Conservation (phyloP, 2,113 vertebrate genomes). For the Prochilodus magdalenae region DNA sequence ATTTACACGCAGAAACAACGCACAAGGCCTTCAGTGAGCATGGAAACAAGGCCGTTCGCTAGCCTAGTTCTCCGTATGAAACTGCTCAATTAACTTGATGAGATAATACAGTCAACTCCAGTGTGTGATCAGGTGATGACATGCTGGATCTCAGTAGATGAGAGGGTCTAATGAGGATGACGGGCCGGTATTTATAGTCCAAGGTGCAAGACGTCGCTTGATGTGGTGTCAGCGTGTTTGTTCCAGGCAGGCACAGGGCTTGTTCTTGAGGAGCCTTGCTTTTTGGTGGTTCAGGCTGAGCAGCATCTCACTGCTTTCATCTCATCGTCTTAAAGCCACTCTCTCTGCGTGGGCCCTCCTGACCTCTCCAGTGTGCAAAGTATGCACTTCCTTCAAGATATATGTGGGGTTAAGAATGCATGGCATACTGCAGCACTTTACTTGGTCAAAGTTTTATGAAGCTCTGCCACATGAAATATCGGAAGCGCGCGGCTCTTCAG, state of each 20-base stretch:
- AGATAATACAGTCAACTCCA: background rate
- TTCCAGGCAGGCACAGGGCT: background rate
- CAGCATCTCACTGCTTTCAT: background rate
- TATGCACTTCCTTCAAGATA: slow-evolving; percentile 25
- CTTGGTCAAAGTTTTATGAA: slow-evolving; percentile 19
- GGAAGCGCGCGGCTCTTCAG: background rate
- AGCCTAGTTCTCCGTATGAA: background rate
- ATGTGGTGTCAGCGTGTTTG: background rate
- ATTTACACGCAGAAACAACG: background rate
- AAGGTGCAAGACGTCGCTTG: slow-evolving; percentile 30
- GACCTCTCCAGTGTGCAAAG: background rate
- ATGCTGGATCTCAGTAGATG: slow-evolving; percentile 16
- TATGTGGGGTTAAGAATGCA: slow-evolving; percentile 1
- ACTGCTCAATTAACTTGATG: background rate
- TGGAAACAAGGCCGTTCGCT: background rate
- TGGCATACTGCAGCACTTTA: background rate
- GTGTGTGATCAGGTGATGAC: background rate
- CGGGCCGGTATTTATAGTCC: background rate
- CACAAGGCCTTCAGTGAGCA: background rate
- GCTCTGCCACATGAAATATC: background rate
- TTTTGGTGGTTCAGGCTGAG: background rate
- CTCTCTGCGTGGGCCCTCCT: background rate
- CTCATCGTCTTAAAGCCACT: slow-evolving; percentile 16
- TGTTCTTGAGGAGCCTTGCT: background rate
- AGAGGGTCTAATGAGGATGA: slow-evolving; percentile 27